Conservation (phyloP, 2,113 vertebrate species). For the Peucedramus taeniatus region DNA sequence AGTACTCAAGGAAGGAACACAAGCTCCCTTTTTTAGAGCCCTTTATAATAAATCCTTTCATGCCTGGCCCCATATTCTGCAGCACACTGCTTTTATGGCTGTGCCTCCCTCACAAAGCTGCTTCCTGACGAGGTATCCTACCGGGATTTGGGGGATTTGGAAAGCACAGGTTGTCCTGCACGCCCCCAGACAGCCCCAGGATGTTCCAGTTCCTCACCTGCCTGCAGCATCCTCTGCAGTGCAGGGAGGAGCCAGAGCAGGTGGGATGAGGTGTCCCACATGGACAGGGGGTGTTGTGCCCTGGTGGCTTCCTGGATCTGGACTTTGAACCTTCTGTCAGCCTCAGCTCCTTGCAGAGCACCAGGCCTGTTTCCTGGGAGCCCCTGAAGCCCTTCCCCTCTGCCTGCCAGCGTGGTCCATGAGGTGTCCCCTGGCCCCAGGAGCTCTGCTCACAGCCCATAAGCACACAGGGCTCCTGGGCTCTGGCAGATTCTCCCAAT, state of each 20-base stretch:
- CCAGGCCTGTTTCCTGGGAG: background rate
- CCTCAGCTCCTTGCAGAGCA: background rate
- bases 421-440: background rate
- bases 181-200: background rate
- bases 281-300: background rate
- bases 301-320: background rate
- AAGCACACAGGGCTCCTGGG: background rate
- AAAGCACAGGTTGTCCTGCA: background rate
- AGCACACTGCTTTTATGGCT: background rate
- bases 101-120: background rate
- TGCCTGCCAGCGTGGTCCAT: background rate
- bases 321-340: background rate
- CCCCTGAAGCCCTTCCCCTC: background rate
- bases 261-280: background rate
- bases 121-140: background rate
- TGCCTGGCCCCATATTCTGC: background rate
- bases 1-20: background rate
- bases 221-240: background rate
- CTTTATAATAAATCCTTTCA: background rate
- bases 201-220: fast-evolving
- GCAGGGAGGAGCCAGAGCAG: fast-evolving
- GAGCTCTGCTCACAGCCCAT: background rate
- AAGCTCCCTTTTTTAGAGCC: background rate
- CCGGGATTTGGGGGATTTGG: background rate
- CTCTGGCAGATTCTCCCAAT: background rate